phyloP scores from a whole-genome alignment of 2,888 invertebrate genomes.

The Cataglyphis cursor region DNA sequence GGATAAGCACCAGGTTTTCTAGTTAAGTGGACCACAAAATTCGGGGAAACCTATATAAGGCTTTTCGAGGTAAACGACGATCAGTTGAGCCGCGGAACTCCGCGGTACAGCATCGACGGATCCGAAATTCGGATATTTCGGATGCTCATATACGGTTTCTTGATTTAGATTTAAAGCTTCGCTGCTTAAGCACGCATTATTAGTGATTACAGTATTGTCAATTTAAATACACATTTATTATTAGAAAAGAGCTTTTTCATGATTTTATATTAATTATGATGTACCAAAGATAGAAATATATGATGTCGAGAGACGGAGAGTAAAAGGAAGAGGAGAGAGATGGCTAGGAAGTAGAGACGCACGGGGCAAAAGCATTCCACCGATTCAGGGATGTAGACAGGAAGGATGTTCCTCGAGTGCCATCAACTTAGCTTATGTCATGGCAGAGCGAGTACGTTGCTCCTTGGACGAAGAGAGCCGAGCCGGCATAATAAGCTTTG shows the following conservation, averaged over 20 bases:
- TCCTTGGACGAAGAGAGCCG: conserved; percentile 74
- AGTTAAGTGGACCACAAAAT: conserved; percentile 90
- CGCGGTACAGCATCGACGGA: conserved; percentile 74
- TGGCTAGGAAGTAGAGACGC: conserved; percentile 57
- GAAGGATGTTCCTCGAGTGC: conserved; percentile 82
- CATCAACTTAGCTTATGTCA: conserved; percentile 82
- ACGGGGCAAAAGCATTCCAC: conserved; percentile 68
- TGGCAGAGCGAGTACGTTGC: conserved; percentile 75
- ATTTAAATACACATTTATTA: not conserved
- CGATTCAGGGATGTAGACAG: conserved; percentile 77
- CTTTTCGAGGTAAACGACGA: conserved; percentile 81
- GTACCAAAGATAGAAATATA: conserved; percentile 19
- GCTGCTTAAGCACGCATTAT: not conserved
- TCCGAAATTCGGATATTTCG: conserved; percentile 52
- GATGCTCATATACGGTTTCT: conserved; percentile 6
- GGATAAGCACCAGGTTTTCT: conserved; percentile 89
- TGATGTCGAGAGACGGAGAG: not conserved
- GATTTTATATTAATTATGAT: conserved; percentile 4
- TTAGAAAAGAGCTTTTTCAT: not conserved
- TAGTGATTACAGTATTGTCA: not conserved
- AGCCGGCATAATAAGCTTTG: conserved; percentile 83
- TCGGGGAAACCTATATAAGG: conserved; percentile 89
- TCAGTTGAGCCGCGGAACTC: conserved; percentile 82
- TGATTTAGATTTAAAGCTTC: not conserved
- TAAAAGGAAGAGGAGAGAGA: conserved; percentile 32